Evolutionary conservation across 2,888 invertebrate genomes (phyloP).

Genomic region (Thecophora atra): DNA sequence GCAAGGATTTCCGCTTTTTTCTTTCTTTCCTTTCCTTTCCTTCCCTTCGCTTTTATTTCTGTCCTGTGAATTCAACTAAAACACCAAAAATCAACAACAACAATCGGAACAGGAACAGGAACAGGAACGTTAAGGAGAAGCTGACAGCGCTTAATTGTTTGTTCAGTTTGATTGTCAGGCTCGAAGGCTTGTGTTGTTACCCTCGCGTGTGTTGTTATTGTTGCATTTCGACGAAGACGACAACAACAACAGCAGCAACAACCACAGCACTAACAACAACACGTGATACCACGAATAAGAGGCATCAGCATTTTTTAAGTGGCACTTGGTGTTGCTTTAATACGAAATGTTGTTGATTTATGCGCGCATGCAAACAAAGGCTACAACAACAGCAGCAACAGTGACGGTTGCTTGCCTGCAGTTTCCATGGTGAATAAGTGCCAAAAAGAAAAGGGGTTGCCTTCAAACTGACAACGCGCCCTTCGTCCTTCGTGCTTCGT

Average conservation of each 20-base stretch:
- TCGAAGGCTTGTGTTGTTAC: slow-evolving; percentile 8
- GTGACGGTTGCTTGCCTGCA: neutral
- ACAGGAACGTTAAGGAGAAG: neutral
- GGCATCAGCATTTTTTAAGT: slow-evolving; percentile 39
- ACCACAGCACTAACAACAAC: neutral
- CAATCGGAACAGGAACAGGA: neutral
- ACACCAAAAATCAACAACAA: neutral
- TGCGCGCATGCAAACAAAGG: slow-evolving; percentile 28
- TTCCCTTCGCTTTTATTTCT: neutral
- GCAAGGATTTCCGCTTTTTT: slow-evolving; percentile 13
- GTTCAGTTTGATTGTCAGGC: slow-evolving; percentile 43
- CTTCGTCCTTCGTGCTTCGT: neutral
- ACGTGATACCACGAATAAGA: slow-evolving; percentile 39
- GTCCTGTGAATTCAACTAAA: neutral
- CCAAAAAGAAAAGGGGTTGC: slow-evolving; percentile 25
- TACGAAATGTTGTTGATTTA: slow-evolving; percentile 46
- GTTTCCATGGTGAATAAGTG: neutral
- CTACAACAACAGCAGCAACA: slow-evolving; percentile 7
- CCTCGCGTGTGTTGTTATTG: slow-evolving; percentile 31
- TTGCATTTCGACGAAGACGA: slow-evolving; percentile 18
- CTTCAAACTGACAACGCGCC: slow-evolving; percentile 17
- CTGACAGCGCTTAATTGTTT: slow-evolving; percentile 40
- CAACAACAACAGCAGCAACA: neutral
- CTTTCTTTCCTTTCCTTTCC: too few relatives aligned
- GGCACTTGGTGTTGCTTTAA: slow-evolving; percentile 43